Conservation (phyloP, 37 sponge, comb jelly and placozoan species). For the Aplysina aerophoba region DNA sequence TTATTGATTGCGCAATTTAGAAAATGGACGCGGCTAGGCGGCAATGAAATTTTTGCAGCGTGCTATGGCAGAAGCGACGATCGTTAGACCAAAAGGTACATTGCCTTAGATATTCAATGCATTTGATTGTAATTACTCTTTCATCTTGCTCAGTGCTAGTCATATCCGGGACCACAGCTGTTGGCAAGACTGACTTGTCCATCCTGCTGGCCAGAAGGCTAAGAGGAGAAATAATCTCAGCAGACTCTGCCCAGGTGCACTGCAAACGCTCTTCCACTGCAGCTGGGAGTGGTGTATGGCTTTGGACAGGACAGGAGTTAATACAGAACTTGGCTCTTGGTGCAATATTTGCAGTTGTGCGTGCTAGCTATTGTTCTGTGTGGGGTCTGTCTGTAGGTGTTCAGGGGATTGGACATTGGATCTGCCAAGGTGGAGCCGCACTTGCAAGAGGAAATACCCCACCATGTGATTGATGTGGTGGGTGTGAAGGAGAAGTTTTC, state of each 20-base stretch:
- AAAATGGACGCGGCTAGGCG: no score
- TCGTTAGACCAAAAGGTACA: no score
- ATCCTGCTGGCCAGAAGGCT: conserved; percentile 72
- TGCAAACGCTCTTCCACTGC: neutral
- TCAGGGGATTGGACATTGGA: conserved; percentile 61
- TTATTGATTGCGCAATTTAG: no score
- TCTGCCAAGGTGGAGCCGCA: conserved; percentile 65
- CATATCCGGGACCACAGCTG: conserved; percentile 91
- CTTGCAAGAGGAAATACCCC: conserved; percentile 21
- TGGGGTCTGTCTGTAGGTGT: conserved; percentile 66
- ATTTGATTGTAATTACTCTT: neutral
- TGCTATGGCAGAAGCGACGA: no score
- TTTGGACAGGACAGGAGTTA: no score
- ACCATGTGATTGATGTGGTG: conserved; percentile 75
- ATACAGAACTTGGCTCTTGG: no score
- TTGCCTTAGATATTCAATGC: no score
- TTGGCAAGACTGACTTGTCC: conserved; percentile 94
- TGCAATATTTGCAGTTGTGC: no score
- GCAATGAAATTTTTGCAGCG: no score
- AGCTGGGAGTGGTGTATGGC: neutral
- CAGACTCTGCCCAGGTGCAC: conserved; percentile 93
- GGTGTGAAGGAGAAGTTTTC: conserved; percentile 40
- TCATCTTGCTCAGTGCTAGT: conserved; percentile 60
- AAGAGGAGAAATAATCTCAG: conserved; percentile 93
- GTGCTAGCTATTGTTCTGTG: no score